A percentile compares a stretch with the other conserved stretches of the same genome.
phyloP scores from a whole-genome alignment of 1,140 invertebrate species.

The Drosophila parvula region DNA sequence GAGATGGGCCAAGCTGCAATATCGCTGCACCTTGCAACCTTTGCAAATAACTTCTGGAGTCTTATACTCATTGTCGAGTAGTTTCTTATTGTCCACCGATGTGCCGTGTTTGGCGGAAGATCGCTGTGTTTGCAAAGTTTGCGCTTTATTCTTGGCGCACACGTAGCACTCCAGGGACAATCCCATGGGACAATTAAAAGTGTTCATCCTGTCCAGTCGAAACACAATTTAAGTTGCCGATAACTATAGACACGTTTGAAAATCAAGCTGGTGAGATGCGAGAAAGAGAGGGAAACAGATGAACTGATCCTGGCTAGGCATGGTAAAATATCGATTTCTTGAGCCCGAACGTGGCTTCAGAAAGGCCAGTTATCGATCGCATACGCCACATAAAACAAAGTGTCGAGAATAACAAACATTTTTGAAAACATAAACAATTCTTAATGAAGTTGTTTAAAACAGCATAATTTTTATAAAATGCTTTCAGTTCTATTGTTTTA shows the following conservation, averaged over 20 bases:
- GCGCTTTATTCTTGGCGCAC: constrained; percentile 13
- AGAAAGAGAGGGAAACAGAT: not conserved
- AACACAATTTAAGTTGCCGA: not conserved
- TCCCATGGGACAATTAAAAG: not conserved
- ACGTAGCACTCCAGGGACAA: constrained; percentile 31
- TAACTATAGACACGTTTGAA: not conserved
- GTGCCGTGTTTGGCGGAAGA: not conserved
- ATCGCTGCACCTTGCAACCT: constrained; percentile 54
- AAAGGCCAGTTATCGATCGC: not conserved
- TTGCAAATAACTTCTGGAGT: constrained; percentile 31
- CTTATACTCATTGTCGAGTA: not conserved
- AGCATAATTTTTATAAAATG: too few species aligned
- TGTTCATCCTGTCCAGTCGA: not conserved
- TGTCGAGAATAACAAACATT: not conserved
- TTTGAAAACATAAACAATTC: not conserved
- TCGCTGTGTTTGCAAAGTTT: not conserved
- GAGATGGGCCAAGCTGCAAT: constrained; percentile 59
- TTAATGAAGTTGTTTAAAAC: too few species aligned
- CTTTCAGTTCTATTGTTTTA: not conserved
- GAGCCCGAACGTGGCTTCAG: not conserved
- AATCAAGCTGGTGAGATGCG: not conserved
- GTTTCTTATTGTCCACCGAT: not conserved
- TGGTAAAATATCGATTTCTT: not conserved
- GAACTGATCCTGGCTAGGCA: not conserved
- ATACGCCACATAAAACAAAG: not conserved